phyloP scores from a whole-genome alignment of 2,888 invertebrate species.

The Poecilobothrus nobilitatus region DNA sequence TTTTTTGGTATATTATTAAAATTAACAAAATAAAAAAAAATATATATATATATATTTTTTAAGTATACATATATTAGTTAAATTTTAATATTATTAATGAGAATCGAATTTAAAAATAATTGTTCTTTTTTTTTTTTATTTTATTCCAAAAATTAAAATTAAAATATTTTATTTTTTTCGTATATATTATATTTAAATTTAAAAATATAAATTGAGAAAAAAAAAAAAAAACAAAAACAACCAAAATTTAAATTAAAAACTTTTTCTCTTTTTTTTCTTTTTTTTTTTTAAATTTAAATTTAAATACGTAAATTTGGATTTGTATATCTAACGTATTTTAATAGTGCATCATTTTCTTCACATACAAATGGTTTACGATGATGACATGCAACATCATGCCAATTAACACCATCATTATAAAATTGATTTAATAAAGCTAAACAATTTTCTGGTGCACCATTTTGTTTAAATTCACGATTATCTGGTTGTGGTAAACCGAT shows the following conservation, averaged over 20 bases:
- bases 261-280: too few species aligned
- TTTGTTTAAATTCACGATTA: conserved; percentile 71
- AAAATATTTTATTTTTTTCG: background rate
- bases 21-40: too few species aligned
- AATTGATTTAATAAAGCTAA: conserved; percentile 79
- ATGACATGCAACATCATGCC: conserved; percentile 88
- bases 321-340: conserved; percentile 74
- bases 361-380: conserved; percentile 83
- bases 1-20: too few species aligned
- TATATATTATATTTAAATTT: background rate
- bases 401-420: conserved; percentile 83
- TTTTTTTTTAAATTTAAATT: conserved; percentile 23
- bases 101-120: too few species aligned
- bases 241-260: background rate
- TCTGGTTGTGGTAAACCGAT: conserved; percentile 82
- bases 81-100: too few species aligned
- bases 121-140: too few species aligned
- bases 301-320: conserved; percentile 70
- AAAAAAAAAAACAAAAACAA: background rate
- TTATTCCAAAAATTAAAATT: background rate
- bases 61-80: too few species aligned
- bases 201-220: too few species aligned
- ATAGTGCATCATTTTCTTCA: conserved; percentile 78
- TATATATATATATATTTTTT: too few species aligned
- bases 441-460: conserved; percentile 80